These are phyloP conservation scores for Axinella damicornis DNA, from an alignment of 37 sponge, comb jelly and placozoan species.

Conservation along the genomic window DNA sequence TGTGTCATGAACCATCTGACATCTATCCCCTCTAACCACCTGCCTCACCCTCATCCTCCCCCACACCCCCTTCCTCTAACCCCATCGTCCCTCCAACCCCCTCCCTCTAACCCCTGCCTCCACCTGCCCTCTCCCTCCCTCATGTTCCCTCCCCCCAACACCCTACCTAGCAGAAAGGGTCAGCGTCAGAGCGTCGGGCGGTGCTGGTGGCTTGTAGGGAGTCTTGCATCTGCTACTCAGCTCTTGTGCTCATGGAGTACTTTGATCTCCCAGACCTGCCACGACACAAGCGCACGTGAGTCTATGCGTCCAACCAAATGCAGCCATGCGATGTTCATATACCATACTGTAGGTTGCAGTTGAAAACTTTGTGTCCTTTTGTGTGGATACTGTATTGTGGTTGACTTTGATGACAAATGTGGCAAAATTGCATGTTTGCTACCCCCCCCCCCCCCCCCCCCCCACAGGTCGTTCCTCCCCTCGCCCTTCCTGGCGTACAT, in stretches of 20 bases:
- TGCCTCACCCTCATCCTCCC: too few species aligned
- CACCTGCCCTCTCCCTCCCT: background rate
- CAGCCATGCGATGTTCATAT: too few species aligned
- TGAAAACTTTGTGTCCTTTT: background rate
- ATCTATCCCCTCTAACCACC: too few species aligned
- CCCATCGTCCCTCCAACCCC: too few species aligned
- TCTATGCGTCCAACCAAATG: too few species aligned
- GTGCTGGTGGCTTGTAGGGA: slow-evolving; percentile 14
- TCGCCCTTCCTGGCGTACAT: slow-evolving; percentile 43
- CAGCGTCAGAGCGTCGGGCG: background rate
- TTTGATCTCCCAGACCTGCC: slow-evolving; percentile 1
- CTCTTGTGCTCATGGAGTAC: slow-evolving; percentile 32
- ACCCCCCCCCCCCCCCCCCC: background rate
- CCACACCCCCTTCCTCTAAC: too few species aligned
- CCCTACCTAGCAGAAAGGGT: slow-evolving; percentile 3
- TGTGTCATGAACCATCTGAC: too few species aligned
- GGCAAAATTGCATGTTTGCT: background rate
- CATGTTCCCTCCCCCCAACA: too few species aligned
- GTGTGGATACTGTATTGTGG: background rate
- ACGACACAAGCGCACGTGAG: slow-evolving; percentile 6
- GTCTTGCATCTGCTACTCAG: slow-evolving; percentile 11
- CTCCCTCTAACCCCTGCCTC: background rate
- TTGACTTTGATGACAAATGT: background rate
- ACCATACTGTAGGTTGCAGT: background rate
- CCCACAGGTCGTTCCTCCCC: background rate